Conservation (phyloP, 64 coral and sea anemone species). For the Stichodactyla helianthus region DNA sequence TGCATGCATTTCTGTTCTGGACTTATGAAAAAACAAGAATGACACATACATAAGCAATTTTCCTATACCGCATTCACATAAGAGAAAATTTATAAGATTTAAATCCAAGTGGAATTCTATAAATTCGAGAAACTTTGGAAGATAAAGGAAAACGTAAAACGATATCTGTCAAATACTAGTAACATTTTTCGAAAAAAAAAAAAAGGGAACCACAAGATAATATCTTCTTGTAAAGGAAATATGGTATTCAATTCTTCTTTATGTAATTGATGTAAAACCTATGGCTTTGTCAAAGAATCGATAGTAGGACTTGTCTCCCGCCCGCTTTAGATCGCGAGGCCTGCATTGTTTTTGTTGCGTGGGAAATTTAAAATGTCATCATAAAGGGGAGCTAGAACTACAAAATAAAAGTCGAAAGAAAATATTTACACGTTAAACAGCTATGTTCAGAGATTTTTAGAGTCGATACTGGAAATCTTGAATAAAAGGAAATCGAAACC, state of each 20-base stretch:
- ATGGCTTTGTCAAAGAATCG: background rate
- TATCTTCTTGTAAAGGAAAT: background rate
- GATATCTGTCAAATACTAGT: background rate
- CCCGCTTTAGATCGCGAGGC: background rate
- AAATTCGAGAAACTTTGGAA: background rate
- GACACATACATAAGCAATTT: background rate
- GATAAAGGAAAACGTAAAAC: background rate
- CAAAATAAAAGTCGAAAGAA: conserved; percentile 17
- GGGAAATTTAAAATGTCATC: conserved; percentile 95
- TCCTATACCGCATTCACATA: background rate
- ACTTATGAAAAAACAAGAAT: background rate
- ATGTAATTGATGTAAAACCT: background rate
- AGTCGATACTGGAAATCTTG: background rate
- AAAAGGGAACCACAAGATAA: background rate
- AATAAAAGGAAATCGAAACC: conserved; percentile 16
- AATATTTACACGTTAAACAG: background rate
- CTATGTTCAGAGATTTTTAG: conserved; percentile 27
- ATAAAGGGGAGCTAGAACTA: background rate
- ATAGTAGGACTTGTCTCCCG: background rate
- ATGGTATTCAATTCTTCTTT: background rate
- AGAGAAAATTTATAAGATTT: background rate
- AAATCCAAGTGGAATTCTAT: background rate
- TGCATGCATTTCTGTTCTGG: background rate
- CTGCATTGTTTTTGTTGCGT: conserved; percentile 41
- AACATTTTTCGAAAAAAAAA: conserved; percentile 5